These are phyloP conservation scores for Nephrotoma flavescens DNA, from an alignment of 2,888 invertebrate genomes.

Conservation along the genomic window DNA sequence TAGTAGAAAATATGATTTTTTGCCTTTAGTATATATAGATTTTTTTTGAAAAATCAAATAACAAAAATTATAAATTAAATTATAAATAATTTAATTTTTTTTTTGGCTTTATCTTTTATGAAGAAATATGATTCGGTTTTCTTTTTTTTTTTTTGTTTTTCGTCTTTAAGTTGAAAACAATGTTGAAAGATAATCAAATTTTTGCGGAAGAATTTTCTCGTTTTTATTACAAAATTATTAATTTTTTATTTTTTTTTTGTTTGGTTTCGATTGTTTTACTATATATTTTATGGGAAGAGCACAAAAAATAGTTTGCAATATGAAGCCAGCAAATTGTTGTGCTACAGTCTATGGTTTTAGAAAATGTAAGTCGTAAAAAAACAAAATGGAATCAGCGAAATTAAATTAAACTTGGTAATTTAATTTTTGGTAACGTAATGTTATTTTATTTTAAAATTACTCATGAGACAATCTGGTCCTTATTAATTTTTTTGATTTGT, in stretches of 20 bases:
- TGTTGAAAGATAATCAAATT: background rate
- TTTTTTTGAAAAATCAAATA: background rate
- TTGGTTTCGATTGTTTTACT: background rate
- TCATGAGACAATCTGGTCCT: background rate
- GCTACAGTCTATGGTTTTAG: background rate
- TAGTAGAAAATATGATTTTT: background rate
- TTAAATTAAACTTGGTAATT: too few relatives aligned
- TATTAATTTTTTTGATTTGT: background rate
- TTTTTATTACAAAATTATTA: background rate
- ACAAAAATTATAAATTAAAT: background rate
- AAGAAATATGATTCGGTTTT: background rate
- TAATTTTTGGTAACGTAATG: background rate
- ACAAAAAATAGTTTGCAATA: too few relatives aligned
- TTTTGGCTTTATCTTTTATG: background rate
- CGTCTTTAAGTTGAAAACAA: background rate
- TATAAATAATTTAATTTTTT: background rate
- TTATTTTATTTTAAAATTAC: background rate
- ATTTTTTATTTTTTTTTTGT: background rate
- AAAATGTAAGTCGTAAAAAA: background rate
- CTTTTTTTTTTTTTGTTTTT: too few relatives aligned
- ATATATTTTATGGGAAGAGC: too few relatives aligned
- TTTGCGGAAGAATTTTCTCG: background rate
- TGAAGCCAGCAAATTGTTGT: too few relatives aligned
- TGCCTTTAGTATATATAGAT: background rate
- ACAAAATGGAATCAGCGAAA: too few relatives aligned